A percentile compares a stretch with the other conserved stretches of the same genome.
These are phyloP conservation scores for Distichodus sexfasciatus DNA, from an alignment of 2,797 vertebrate genomes.

Conservation along the genomic window DNA sequence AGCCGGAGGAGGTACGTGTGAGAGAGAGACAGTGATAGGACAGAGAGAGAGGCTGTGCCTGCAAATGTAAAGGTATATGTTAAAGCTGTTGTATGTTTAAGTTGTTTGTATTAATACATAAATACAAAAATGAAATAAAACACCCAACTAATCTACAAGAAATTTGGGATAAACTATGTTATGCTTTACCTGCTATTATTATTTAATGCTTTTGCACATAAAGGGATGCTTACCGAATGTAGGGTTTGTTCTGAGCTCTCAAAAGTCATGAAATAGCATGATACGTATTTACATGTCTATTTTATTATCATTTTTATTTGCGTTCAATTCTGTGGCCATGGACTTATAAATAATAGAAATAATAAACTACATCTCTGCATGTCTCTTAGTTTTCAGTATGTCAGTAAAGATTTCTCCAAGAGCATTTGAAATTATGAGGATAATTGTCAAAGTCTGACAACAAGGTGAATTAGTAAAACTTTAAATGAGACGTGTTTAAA, in stretches of 20 bases:
- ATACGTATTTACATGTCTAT: not conserved
- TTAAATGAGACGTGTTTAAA: slow-evolving; percentile 31
- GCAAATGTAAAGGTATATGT: slow-evolving; percentile 6
- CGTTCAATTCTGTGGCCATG: no score
- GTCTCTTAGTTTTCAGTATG: not conserved
- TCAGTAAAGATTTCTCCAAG: not conserved
- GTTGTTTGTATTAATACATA: no score
- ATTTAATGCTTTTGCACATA: slow-evolving; percentile 3
- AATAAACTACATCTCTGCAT: not conserved
- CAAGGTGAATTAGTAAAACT: slow-evolving; percentile 21
- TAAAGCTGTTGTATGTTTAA: slow-evolving; percentile 10
- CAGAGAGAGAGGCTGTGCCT: no score
- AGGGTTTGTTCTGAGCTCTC: not conserved
- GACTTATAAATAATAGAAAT: not conserved
- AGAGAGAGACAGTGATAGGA: no score
- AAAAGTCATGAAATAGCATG: not conserved
- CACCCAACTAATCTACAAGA: no score
- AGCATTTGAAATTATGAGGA: slow-evolving; percentile 20
- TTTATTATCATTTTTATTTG: no score
- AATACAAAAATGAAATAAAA: no score
- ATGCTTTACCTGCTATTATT: slow-evolving; percentile 24
- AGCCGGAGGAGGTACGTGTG: slow-evolving; percentile 25
- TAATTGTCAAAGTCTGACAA: slow-evolving; percentile 13
- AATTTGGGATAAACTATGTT: not conserved
- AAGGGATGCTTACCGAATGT: no score